Conservation (phyloP, 2,113 vertebrate genomes). For the Actenoides hombroni region DNA sequence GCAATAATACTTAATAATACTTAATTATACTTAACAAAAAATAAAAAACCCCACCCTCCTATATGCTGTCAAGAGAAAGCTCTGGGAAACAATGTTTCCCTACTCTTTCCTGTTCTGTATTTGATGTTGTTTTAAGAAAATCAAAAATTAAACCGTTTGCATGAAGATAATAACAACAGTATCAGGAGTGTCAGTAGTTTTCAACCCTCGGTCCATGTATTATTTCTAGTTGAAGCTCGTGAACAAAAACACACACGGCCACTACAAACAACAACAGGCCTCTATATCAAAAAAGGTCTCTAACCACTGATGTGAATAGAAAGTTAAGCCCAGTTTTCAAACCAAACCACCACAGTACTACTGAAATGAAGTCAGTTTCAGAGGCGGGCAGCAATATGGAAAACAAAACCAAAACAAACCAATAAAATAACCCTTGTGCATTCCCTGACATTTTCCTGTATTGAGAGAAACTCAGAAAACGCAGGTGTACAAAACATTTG, state of each 20-base stretch:
- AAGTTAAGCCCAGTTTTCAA: not conserved
- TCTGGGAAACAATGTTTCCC: not conserved
- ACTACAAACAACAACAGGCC: not conserved
- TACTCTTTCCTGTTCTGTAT: not conserved
- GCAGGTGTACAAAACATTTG: not conserved
- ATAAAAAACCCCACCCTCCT: not conserved
- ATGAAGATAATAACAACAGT: not conserved
- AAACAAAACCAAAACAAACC: not conserved
- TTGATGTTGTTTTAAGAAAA: not conserved
- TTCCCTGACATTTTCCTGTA: not conserved
- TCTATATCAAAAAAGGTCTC: not conserved
- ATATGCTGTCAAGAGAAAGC: not conserved
- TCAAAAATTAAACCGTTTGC: not conserved
- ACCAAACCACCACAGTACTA: not conserved
- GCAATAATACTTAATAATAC: not conserved
- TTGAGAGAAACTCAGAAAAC: not conserved
- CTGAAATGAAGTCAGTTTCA: not conserved
- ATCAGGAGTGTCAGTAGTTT: not conserved
- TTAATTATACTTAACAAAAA: too few relatives aligned
- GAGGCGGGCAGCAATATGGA: not conserved
- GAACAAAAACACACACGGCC: not conserved
- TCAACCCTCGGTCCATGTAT: not conserved
- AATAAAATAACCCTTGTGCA: not conserved
- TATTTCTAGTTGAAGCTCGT: not conserved
- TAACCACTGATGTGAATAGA: not conserved